A percentile compares a stretch with the other conserved stretches of the same genome.
These are phyloP conservation scores for Melanotaenia nigrans DNA, from an alignment of 2,797 vertebrate genomes.

Conservation along the genomic window DNA sequence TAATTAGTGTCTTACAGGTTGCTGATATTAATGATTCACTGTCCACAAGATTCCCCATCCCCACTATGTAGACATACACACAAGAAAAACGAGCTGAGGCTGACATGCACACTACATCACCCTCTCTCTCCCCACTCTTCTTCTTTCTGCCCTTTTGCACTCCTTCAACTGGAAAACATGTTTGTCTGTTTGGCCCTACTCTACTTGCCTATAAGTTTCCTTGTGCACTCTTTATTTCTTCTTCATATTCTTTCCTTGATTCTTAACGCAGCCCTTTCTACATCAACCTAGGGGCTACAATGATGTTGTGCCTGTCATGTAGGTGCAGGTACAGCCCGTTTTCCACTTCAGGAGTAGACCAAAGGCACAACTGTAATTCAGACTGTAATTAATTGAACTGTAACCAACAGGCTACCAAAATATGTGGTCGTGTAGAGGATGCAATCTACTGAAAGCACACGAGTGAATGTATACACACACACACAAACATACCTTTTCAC, in stretches of 20 bases:
- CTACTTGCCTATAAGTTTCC: slow-evolving; percentile 5
- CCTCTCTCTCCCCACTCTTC: neutral
- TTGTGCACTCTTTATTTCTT: neutral
- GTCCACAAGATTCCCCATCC: slow-evolving; percentile 45
- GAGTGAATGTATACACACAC: slow-evolving; percentile 16
- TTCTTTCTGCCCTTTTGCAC: slow-evolving; percentile 19
- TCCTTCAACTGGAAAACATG: slow-evolving; percentile 26
- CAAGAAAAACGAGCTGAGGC: slow-evolving; percentile 24
- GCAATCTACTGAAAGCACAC: slow-evolving; percentile 14
- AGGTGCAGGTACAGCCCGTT: slow-evolving; percentile 4
- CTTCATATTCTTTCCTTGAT: neutral
- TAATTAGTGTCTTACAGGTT: slow-evolving; percentile 75
- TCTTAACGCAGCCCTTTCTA: neutral
- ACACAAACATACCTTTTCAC: slow-evolving; percentile 7
- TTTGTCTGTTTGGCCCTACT: slow-evolving; percentile 17
- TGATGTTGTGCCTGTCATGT: slow-evolving; percentile 13
- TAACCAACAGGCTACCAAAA: slow-evolving; percentile 24
- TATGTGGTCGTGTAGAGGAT: slow-evolving; percentile 4
- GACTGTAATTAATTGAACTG: slow-evolving; percentile 39
- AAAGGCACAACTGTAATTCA: slow-evolving; percentile 6
- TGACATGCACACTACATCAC: slow-evolving; percentile 25
- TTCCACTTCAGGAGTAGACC: slow-evolving; percentile 30
- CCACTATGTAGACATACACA: slow-evolving; percentile 8
- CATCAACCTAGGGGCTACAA: neutral
- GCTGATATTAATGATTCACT: slow-evolving; percentile 72